Evolutionary conservation across 1,140 invertebrate species (phyloP), one percentile per base, ranked within the genome.

Genomic region (Drosophila lacteicornis): DNA sequence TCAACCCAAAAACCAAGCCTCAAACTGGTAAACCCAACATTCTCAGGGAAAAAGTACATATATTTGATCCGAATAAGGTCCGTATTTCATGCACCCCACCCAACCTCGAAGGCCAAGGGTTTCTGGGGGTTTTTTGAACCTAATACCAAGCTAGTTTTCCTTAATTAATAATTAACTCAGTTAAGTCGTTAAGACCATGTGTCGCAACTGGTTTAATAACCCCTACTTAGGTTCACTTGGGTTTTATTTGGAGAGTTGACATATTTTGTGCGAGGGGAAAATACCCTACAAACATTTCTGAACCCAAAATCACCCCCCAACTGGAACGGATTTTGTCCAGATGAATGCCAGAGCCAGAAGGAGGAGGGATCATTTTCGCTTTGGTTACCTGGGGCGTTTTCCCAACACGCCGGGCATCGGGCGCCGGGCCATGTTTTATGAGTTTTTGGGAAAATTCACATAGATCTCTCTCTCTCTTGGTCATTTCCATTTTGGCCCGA

Each of bases 391-490:
- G 63, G 25, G 17, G 19, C 45, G 33, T 17, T 65, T 69, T 51
- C 15, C 38, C 66, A 50, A 51, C 22, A 38, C 19, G 17, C 38
- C 13, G 22, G 68, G 69, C 67, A 51, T 45, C 69, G 36, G 68
- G 69, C 67, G 66, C 53, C 69, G 36, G 61, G 12, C 7, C 36
- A 22, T 22, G n/a, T 2, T 73, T 73, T 60, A 59, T 60, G 70
- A 47, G 36, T 56, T 15, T 42, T 58, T 49, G 38, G 69, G 46
- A 73, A 73, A 69, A 71, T 9, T 69, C 38, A 9, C 15, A 33
- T 43, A 17, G 22, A n/a, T 11, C 49, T 17, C 2, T 2, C 11
- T 19, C 19, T 51, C 30, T 69, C 63, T n/a, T 51, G 42, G 19
- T 22, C 49, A 30, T 73, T 78, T 46, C 42, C 57, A 43, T 70